Percentiles rank a stretch among this genome's conserved stretches.
phyloP scores from a whole-genome alignment of 2,113 vertebrate genomes.

The Notothenia rossii region DNA sequence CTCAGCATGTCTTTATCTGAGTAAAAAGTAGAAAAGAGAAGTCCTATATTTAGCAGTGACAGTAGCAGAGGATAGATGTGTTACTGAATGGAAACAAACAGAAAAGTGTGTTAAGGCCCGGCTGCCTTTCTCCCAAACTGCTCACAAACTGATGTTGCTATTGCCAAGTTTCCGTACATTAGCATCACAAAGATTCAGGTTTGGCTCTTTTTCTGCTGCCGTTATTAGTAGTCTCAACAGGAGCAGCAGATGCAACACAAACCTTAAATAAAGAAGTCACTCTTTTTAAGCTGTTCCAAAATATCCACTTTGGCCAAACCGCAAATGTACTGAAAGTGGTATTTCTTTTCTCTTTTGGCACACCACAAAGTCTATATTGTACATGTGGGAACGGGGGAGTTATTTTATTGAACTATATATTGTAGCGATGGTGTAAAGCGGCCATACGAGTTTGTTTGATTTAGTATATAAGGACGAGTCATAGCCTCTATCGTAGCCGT shows the following conservation, averaged over 20 bases:
- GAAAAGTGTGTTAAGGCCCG: neutral
- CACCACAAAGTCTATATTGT: neutral
- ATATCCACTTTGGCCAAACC: conserved; percentile 23
- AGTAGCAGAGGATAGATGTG: neutral
- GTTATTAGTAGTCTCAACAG: conserved; percentile 80
- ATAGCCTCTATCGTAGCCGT: neutral
- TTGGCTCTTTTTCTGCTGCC: conserved; percentile 43
- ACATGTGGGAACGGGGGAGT: neutral
- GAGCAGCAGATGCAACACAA: conserved; percentile 22
- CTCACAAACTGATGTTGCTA: conserved; percentile 50
- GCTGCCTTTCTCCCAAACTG: conserved; percentile 22
- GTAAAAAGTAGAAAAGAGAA: neutral
- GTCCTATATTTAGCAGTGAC: neutral
- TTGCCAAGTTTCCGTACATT: conserved; percentile 64
- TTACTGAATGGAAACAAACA: neutral
- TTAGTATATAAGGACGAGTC: neutral
- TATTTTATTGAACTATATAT: neutral
- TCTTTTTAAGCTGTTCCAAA: conserved; percentile 33
- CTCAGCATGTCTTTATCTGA: neutral
- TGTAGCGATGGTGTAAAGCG: neutral
- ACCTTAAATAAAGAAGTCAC: conserved; percentile 40
- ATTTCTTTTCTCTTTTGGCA: neutral
- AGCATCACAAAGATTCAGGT: conserved; percentile 75
- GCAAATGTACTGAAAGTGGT: neutral
- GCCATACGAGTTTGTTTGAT: neutral